Base-by-base conservation (phyloP, 2,797 vertebrate species). In the Capromys pilorides region DNA sequence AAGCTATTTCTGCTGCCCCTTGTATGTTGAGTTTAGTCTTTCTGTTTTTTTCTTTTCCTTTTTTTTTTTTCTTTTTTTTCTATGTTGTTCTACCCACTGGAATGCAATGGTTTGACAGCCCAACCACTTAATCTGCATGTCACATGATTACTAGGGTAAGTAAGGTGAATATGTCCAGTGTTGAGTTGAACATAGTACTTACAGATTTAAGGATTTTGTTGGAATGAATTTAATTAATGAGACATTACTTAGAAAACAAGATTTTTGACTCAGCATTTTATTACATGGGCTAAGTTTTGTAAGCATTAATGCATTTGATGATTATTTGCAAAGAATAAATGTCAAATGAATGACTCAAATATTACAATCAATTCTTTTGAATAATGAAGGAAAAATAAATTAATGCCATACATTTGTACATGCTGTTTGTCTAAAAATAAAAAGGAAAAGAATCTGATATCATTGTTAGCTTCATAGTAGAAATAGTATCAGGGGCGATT, bases 241-340 rank as follows among this genome's bases (percentile, higher is more conserved):
- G 1, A 12, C 6, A 79, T 36, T 93, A 19, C 14, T 82, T 36
- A 57, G 22, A 33, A 93, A 88, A 2, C 6, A 14, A 75, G 41
- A 89, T 80, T 89, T 89, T 51, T 94, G 33, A 88, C 57, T 75
- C 49, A 88, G 45, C 5, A 82, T 86, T 91, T 85, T 92, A 61
- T 64, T 4, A 1, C 16, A 64, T 54, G 22, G 0, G 2, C 2
- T 75, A 45, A 75, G 6, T 36, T 62, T 93, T 28, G n/a, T 83
- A 83, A 83, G 62, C 14, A 66, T 57, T 28, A 93, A 45, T 64
- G n/a, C 45, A 79, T 71, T 69, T 77, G 66, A 36, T 8, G 54
- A 81, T 51, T n/a, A 89, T 80, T 82, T 77, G 33, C 1, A 22
- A 28, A 81, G 83, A 28, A 49, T 13, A 22, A 10, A 18, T 69